phyloP scores from a whole-genome alignment of 2,113 vertebrate genomes.

The Hippolais icterina region DNA sequence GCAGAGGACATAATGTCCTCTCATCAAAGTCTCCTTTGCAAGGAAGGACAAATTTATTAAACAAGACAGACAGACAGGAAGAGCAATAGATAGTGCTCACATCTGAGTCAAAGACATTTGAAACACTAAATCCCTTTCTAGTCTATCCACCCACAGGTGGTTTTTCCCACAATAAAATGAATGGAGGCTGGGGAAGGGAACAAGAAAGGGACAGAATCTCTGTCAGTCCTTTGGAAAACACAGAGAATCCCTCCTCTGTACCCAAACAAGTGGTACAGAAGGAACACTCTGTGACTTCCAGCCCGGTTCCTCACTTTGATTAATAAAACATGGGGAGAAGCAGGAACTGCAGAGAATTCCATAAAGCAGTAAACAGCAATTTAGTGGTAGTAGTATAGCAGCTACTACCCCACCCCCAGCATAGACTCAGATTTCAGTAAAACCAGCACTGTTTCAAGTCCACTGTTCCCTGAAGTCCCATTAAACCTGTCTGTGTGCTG shows the following conservation, averaged over 20 bases:
- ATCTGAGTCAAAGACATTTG: background rate
- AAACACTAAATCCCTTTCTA: background rate
- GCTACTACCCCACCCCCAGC: background rate
- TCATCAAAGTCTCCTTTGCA: background rate
- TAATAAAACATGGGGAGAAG: constrained; percentile 21
- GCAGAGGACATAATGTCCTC: background rate
- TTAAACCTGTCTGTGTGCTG: background rate
- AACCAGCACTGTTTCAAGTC: background rate
- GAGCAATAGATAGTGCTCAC: background rate
- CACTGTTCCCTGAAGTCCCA: background rate
- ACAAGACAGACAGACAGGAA: background rate
- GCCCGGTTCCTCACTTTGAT: background rate
- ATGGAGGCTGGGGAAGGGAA: background rate
- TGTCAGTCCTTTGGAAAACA: background rate
- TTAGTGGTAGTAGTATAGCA: background rate
- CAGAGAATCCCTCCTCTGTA: background rate
- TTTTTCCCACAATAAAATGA: background rate
- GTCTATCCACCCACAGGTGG: background rate
- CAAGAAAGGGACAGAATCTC: background rate
- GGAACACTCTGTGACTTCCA: background rate
- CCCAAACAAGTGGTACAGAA: background rate
- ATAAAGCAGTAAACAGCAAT: constrained; percentile 8
- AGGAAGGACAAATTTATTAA: constrained; percentile 18
- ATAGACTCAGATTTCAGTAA: background rate
- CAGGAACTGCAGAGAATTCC: constrained; percentile 16